These are phyloP conservation scores for Sinonovacula constricta DNA, from an alignment of 1,140 invertebrate genomes.

Conservation along the genomic window DNA sequence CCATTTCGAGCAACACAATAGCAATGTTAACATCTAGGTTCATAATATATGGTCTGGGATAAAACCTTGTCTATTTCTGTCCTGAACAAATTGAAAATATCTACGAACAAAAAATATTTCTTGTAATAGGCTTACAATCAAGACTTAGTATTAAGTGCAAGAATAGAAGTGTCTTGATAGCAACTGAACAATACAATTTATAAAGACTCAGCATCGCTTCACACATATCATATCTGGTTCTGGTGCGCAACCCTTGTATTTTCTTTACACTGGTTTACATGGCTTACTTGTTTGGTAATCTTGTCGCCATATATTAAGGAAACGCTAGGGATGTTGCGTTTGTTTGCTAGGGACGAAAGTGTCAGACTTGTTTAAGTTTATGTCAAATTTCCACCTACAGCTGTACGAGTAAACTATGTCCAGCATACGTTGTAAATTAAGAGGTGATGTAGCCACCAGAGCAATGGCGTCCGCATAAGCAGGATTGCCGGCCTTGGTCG, in stretches of 20 bases:
- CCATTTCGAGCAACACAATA: too few species aligned
- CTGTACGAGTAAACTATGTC: too few species aligned
- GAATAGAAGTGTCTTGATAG: neutral
- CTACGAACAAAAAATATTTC: too few species aligned
- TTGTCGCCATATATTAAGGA: neutral
- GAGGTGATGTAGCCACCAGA: neutral
- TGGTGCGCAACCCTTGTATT: neutral
- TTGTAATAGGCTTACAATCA: too few species aligned
- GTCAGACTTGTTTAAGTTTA: neutral
- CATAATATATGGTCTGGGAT: too few species aligned
- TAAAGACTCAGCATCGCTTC: neutral
- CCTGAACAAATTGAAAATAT: too few species aligned
- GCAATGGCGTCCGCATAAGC: neutral
- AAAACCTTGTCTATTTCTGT: too few species aligned
- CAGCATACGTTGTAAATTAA: neutral
- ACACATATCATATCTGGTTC: neutral
- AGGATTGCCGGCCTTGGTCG: conserved; percentile 5
- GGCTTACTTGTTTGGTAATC: too few species aligned
- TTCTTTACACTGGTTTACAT: neutral
- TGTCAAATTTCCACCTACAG: too few species aligned
- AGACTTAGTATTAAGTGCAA: too few species aligned
- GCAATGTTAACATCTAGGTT: too few species aligned
- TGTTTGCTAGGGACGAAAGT: neutral
- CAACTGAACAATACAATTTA: neutral
- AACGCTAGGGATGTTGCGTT: too few species aligned